Evolutionary conservation across 2,113 vertebrate genomes (phyloP).

Genomic region (Hyperopisus bebe): DNA sequence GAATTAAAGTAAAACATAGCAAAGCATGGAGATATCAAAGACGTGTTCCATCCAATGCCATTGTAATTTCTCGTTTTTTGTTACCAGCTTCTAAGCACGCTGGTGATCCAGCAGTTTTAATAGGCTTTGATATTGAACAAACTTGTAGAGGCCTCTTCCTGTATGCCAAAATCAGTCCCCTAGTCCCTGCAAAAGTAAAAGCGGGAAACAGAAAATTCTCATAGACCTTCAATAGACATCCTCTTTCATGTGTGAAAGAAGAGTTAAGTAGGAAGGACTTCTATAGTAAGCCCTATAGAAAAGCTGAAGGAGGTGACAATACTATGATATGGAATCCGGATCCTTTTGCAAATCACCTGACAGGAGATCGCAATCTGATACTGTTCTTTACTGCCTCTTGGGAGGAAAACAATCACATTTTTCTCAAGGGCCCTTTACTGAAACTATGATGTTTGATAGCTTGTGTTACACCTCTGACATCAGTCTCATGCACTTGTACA

Average conservation of each 20-base stretch:
- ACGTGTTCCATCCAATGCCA: conserved; percentile 63
- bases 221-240: conserved; percentile 41
- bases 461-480: background rate
- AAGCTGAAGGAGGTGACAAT: background rate
- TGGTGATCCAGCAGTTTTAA: background rate
- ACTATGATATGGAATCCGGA: background rate
- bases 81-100: background rate
- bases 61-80: conserved; percentile 67
- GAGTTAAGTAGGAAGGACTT: conserved; percentile 39
- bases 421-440: background rate
- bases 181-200: conserved; percentile 43
- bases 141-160: background rate
- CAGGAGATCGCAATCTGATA: background rate
- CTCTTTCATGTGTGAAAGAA: conserved; percentile 35
- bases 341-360: background rate
- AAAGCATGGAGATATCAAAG: conserved; percentile 80
- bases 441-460: background rate
- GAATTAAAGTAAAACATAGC: conserved; percentile 83
- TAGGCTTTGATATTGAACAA: background rate
- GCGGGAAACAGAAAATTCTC: conserved; percentile 42
- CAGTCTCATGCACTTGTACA: background rate
- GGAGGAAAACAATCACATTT: background rate
- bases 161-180: background rate
- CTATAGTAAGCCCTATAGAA: background rate
- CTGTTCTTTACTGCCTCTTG: background rate